Evolutionary conservation across 1,140 invertebrate genomes (phyloP).

Genomic region (Sycophila sp.): DNA sequence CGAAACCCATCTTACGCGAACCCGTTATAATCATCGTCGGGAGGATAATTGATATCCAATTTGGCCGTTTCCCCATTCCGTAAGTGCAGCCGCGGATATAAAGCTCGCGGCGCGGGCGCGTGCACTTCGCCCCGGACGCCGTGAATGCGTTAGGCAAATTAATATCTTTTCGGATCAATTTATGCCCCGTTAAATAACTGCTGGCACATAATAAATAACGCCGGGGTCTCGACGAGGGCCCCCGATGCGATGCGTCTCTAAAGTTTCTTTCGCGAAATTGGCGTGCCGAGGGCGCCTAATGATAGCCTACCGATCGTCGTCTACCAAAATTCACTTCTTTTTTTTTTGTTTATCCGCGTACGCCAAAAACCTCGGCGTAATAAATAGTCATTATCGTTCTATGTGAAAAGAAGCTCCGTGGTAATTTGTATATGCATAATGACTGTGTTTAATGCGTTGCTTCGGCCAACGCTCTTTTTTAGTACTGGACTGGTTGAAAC

Average conservation of each 20-base stretch:
- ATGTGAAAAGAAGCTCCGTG: constrained; percentile 5
- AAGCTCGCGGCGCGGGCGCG: constrained; percentile 14
- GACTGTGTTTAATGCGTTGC: constrained; percentile 15
- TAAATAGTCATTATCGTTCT: constrained; percentile 4
- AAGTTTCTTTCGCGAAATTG: constrained; percentile 21
- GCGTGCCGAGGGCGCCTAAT: constrained; percentile 3
- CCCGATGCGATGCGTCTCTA: constrained; percentile 13
- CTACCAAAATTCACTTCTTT: constrained; percentile 9
- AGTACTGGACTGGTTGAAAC: too few relatives aligned
- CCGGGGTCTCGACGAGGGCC: constrained; percentile 2
- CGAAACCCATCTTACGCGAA: constrained; percentile 37
- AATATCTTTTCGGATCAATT: constrained; percentile 39
- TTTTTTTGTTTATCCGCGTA: constrained; percentile 1
- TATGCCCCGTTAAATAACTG: constrained; percentile 37
- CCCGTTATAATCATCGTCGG: constrained; percentile 37
- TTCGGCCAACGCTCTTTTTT: not conserved
- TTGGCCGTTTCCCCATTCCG: constrained; percentile 29
- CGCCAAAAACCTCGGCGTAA: too few relatives aligned
- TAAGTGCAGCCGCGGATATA: constrained; percentile 23
- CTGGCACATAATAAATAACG: constrained; percentile 37
- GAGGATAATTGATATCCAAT: constrained; percentile 38
- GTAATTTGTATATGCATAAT: constrained; percentile 4
- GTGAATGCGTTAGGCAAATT: constrained; percentile 34
- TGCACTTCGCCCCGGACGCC: not conserved
- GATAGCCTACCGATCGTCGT: constrained; percentile 9